Evolutionary conservation across 2,797 vertebrate genomes (phyloP).

Genomic region (Cirrhinus mrigala): DNA sequence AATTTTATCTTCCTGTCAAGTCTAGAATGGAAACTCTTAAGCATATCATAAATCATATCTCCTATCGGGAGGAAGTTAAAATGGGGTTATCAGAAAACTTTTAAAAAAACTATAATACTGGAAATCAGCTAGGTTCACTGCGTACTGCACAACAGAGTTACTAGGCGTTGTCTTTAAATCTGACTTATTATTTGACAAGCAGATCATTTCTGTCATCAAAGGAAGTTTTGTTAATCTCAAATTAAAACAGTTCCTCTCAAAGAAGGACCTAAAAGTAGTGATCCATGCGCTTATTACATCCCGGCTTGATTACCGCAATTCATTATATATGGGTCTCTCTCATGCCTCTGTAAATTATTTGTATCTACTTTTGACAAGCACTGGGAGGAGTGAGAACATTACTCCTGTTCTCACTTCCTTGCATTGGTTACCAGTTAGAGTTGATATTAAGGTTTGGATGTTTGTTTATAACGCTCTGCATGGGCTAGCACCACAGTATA

Average conservation of each 20-base stretch:
- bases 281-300: too few relatives aligned
- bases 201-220: too few relatives aligned
- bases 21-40: background rate
- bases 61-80: background rate
- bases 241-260: too few relatives aligned
- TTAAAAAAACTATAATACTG: too few relatives aligned
- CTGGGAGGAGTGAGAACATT: background rate
- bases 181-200: too few relatives aligned
- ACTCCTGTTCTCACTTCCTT: background rate
- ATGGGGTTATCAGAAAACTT: background rate
- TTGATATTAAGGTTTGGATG: background rate
- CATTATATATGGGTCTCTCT: background rate
- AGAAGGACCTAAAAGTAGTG: too few relatives aligned
- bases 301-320: background rate
- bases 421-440: background rate
- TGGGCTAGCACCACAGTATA: background rate
- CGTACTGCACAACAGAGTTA: too few relatives aligned
- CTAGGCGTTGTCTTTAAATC: background rate
- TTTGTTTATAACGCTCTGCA: background rate
- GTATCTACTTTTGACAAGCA: background rate
- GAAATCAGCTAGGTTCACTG: too few relatives aligned
- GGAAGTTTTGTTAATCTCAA: too few relatives aligned
- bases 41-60: too few relatives aligned
- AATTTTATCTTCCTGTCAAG: too few relatives aligned
- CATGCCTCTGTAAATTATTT: background rate